Percentiles rank a stretch among this genome's conserved stretches.
Evolutionary conservation across 1,140 invertebrate genomes (phyloP).

Genomic region (Eriosoma lanigerum): DNA sequence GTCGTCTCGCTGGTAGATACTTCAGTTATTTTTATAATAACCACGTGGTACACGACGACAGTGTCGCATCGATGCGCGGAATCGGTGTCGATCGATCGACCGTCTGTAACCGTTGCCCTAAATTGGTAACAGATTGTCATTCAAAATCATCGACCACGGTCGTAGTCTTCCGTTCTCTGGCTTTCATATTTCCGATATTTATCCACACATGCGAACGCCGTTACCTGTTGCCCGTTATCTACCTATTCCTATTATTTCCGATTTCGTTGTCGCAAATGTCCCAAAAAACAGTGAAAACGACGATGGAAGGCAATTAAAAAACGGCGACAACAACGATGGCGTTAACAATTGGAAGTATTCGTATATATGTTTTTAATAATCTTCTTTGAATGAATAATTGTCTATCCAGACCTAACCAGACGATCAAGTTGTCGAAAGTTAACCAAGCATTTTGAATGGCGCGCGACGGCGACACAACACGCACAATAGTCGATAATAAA

Average conservation of each 20-base stretch:
- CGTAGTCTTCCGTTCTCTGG: constrained; percentile 5
- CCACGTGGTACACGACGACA: background rate
- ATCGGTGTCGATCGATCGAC: constrained; percentile 33
- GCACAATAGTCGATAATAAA: too few relatives aligned
- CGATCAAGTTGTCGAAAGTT: background rate
- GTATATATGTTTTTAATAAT: background rate
- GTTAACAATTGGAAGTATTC: constrained; percentile 15
- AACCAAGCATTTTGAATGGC: background rate
- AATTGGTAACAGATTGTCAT: constrained; percentile 38
- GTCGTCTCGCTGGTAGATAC: background rate
- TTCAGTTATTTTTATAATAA: too few relatives aligned
- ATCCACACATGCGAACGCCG: too few relatives aligned
- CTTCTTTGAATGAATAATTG: constrained; percentile 8
- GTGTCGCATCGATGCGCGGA: background rate
- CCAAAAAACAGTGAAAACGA: background rate
- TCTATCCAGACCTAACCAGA: background rate
- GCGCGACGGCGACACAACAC: background rate
- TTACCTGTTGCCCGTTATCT: background rate
- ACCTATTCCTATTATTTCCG: background rate
- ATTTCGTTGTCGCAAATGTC: background rate
- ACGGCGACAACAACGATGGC: background rate
- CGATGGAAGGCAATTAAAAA: background rate
- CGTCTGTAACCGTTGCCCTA: constrained; percentile 47
- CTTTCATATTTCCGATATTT: constrained; percentile 35
- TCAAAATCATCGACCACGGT: background rate